These are phyloP conservation scores for Netelia virgata DNA, from an alignment of 2,888 invertebrate genomes.

Conservation along the genomic window DNA sequence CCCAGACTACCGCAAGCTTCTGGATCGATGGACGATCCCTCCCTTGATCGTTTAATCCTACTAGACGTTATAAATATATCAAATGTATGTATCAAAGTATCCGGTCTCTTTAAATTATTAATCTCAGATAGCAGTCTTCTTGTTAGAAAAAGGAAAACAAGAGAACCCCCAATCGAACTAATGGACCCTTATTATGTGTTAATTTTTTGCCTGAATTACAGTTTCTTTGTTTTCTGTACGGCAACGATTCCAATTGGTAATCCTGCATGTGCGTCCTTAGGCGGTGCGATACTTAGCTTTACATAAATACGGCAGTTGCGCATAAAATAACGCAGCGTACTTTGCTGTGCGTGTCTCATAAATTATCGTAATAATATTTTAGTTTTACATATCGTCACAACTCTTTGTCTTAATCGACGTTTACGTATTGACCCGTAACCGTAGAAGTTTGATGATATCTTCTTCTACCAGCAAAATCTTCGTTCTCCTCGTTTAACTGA, in stretches of 20 bases:
- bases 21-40: slow-evolving; percentile 27
- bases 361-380: slow-evolving; percentile 21
- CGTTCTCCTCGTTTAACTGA: slow-evolving; percentile 97
- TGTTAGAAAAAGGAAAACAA: slow-evolving; percentile 24
- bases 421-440: slow-evolving; percentile 90
- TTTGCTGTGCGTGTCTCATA: slow-evolving; percentile 52
- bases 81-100: slow-evolving; percentile 38
- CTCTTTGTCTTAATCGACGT: slow-evolving; percentile 76
- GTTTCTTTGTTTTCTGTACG: slow-evolving; percentile 14
- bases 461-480: slow-evolving; percentile 96
- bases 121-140: slow-evolving; percentile 51
- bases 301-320: slow-evolving; percentile 37
- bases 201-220: slow-evolving; percentile 34
- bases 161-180: slow-evolving; percentile 31
- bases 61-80: slow-evolving; percentile 39
- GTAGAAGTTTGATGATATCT: slow-evolving; percentile 97
- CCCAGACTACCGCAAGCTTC: slow-evolving; percentile 8
- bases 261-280: slow-evolving; percentile 43
- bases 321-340: not conserved
- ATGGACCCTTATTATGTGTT: slow-evolving; percentile 59
- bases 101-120: slow-evolving; percentile 53
- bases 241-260: not conserved
- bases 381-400: not conserved
- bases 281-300: slow-evolving; percentile 42
- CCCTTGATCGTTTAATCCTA: slow-evolving; percentile 24